Evolutionary conservation across 2,113 vertebrate genomes (phyloP).

Genomic region (Hippolais icterina): DNA sequence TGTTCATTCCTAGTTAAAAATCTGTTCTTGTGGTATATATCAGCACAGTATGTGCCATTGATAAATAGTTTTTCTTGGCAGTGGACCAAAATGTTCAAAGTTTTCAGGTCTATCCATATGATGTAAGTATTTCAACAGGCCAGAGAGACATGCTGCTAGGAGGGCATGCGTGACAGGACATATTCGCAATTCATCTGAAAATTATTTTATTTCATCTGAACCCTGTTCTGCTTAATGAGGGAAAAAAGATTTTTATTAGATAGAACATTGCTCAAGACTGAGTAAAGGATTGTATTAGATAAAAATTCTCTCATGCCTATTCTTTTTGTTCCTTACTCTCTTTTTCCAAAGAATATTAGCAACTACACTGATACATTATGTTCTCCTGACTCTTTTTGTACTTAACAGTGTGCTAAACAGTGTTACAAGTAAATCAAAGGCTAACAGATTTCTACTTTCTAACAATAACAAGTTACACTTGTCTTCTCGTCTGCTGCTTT

Average conservation of each 20-base stretch:
- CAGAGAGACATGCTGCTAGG: conserved; percentile 29
- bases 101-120: conserved; percentile 48
- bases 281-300: neutral
- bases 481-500: conserved; percentile 56
- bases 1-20: neutral
- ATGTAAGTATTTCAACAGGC: conserved; percentile 33
- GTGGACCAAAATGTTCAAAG: conserved; percentile 36
- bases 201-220: conserved; percentile 49
- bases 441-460: conserved; percentile 52
- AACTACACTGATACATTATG: conserved; percentile 13
- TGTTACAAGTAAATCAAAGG: conserved; percentile 69
- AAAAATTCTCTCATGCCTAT: conserved; percentile 19
- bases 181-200: conserved; percentile 46
- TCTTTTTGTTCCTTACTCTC: neutral
- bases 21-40: conserved; percentile 29
- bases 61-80: conserved; percentile 54
- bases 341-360: conserved; percentile 46
- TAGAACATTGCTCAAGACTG: neutral
- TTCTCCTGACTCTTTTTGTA: conserved; percentile 51
- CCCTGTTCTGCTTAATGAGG: conserved; percentile 18
- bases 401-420: conserved; percentile 65
- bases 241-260: conserved; percentile 22
- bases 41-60: conserved; percentile 26
- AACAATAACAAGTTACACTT: conserved; percentile 66
- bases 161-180: neutral